Evolutionary conservation across 2,888 invertebrate species (phyloP).

Genomic region (Magallana nippona): DNA sequence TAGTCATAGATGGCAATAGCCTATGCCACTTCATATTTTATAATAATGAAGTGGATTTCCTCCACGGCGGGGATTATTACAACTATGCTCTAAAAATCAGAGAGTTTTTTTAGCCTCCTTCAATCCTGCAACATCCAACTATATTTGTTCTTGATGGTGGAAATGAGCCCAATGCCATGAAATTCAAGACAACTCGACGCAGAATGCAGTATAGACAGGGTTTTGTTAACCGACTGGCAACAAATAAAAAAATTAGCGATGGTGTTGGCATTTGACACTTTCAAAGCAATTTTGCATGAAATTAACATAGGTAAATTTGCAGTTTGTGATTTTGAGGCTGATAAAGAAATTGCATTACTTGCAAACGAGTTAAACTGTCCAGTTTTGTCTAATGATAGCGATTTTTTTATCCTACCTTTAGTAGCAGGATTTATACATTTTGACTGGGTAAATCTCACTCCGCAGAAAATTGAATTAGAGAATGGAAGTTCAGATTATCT

Average conservation of each 20-base stretch:
- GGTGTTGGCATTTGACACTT: slow-evolving; percentile 88
- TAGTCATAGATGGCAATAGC: slow-evolving; percentile 79
- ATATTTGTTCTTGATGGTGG: slow-evolving; percentile 79
- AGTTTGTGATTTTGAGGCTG: slow-evolving; percentile 93
- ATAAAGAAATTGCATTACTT: slow-evolving; percentile 91
- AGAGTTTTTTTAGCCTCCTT: slow-evolving; percentile 68
- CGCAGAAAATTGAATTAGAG: slow-evolving; percentile 45
- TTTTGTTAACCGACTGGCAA: slow-evolving; percentile 59
- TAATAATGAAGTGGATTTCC: slow-evolving; percentile 65
- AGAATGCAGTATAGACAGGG: slow-evolving; percentile 70
- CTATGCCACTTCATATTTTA: slow-evolving; percentile 74
- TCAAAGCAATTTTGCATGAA: slow-evolving; percentile 86
- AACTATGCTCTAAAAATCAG: slow-evolving; percentile 64
- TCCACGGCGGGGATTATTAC: slow-evolving; percentile 79
- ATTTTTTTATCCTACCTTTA: slow-evolving; percentile 94
- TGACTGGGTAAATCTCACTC: slow-evolving; percentile 73
- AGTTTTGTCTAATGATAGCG: slow-evolving; percentile 94
- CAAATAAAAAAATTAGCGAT: slow-evolving; percentile 54
- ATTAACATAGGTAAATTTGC: slow-evolving; percentile 86
- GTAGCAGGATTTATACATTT: slow-evolving; percentile 88
- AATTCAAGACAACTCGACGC: slow-evolving; percentile 71
- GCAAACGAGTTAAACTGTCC: slow-evolving; percentile 90
- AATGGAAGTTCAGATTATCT: slow-evolving; percentile 55
- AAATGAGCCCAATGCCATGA: slow-evolving; percentile 74
- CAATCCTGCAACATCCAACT: slow-evolving; percentile 70